Evolutionary conservation across 2,113 vertebrate genomes (phyloP).

Genomic region (Dipodomys spectabilis): DNA sequence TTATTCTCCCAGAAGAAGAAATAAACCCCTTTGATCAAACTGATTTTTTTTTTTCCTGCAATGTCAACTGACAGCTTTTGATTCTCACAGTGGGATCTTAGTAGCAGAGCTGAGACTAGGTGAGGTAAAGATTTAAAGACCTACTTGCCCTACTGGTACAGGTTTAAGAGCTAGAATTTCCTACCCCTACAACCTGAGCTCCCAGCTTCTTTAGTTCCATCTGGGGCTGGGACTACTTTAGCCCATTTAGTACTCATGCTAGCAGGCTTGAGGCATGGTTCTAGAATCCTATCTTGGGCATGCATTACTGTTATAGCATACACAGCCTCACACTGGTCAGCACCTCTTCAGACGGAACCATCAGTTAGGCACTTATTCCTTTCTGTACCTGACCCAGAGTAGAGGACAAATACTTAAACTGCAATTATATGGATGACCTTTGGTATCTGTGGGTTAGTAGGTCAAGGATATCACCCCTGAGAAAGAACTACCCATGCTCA

Average conservation of each 20-base stretch:
- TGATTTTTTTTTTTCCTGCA: neutral
- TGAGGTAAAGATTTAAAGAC: neutral
- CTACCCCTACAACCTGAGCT: fast-evolving
- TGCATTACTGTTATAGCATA: fast-evolving
- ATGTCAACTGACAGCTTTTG: neutral
- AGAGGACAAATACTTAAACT: neutral
- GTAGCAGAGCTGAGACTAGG: neutral
- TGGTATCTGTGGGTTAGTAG: too few relatives aligned
- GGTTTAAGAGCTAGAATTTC: neutral
- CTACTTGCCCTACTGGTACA: fast-evolving
- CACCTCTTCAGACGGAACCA: neutral
- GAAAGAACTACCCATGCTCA: too few relatives aligned
- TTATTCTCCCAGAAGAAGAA: neutral
- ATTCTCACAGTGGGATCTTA: neutral
- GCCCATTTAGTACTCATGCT: neutral
- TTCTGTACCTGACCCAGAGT: neutral
- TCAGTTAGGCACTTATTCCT: neutral
- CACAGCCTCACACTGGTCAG: fast-evolving
- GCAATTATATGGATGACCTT: too few relatives aligned
- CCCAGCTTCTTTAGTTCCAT: neutral
- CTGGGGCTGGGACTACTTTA: too few relatives aligned
- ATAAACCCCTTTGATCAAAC: neutral
- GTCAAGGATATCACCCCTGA: too few relatives aligned
- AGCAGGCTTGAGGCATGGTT: fast-evolving
- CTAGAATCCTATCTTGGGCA: neutral